phyloP scores from a whole-genome alignment of 2,888 invertebrate genomes.

The Crossocerus cetratus region DNA sequence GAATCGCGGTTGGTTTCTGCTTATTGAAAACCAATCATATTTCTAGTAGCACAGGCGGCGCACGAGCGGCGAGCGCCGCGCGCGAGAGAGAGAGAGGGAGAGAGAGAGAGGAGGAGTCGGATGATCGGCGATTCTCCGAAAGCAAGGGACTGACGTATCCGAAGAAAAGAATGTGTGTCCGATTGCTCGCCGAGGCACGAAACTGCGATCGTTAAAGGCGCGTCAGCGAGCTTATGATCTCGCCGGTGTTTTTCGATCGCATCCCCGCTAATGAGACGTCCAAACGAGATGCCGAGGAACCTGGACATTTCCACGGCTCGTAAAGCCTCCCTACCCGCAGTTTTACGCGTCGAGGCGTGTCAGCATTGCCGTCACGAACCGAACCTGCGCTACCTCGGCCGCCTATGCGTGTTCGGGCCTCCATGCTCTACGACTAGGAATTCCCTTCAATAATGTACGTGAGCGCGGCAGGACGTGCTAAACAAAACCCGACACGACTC shows the following conservation, averaged over 20 bases:
- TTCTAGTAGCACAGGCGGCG: no score
- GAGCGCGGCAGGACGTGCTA: slow-evolving; percentile 14
- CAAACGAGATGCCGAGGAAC: slow-evolving; percentile 35
- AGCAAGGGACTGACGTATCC: no score
- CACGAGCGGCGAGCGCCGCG: no score
- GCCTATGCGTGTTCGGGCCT: neutral
- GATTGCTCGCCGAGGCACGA: no score
- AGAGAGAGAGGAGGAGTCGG: no score
- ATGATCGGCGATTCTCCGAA: no score
- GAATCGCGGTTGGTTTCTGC: no score
- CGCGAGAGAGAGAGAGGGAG: no score
- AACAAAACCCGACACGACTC: slow-evolving; percentile 11
- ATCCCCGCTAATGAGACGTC: slow-evolving; percentile 50
- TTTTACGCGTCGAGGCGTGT: slow-evolving; percentile 44
- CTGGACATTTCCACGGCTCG: slow-evolving; percentile 36
- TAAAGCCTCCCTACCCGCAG: slow-evolving; percentile 38
- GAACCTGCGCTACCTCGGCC: neutral
- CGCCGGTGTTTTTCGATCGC: slow-evolving; percentile 25
- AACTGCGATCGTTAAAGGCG: no score
- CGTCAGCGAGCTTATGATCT: neutral
- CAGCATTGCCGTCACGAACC: slow-evolving; percentile 27
- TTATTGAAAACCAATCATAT: no score
- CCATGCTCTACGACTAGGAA: slow-evolving; percentile 18
- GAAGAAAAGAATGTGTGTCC: no score
- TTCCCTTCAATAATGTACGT: slow-evolving; percentile 29